A percentile compares a stretch with the other conserved stretches of the same genome.
Conservation (phyloP, 1,140 invertebrate genomes). For the Cylas formicarius region DNA sequence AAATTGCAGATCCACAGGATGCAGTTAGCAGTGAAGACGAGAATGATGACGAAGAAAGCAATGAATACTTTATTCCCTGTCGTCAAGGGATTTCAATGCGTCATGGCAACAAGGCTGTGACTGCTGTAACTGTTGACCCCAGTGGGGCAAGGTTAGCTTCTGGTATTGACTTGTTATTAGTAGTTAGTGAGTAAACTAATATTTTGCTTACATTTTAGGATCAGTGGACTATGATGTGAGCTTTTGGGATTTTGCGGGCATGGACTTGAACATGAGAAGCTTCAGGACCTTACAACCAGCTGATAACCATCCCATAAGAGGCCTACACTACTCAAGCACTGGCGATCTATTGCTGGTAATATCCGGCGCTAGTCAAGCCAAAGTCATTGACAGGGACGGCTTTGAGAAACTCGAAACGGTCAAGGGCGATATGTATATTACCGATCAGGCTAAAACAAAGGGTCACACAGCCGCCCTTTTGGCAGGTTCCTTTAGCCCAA, state of each 20-base stretch:
- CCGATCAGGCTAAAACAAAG: conserved; percentile 90
- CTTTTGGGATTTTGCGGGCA: conserved; percentile 97
- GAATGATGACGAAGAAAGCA: conserved; percentile 45
- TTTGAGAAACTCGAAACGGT: conserved; percentile 93
- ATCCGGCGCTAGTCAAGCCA: conserved; percentile 86
- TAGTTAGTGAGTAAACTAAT: not conserved
- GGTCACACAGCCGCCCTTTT: conserved; percentile 92
- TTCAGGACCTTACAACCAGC: conserved; percentile 90
- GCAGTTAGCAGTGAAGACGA: conserved; percentile 45
- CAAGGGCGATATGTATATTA: conserved; percentile 94
- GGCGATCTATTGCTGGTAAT: conserved; percentile 92
- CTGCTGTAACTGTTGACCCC: conserved; percentile 83
- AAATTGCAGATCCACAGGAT: conserved; percentile 9
- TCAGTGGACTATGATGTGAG: conserved; percentile 92
- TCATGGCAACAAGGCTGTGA: conserved; percentile 80
- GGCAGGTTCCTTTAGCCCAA: conserved; percentile 90
- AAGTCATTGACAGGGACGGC: conserved; percentile 92
- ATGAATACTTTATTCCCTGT: conserved; percentile 61
- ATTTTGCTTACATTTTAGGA: conserved; percentile 46
- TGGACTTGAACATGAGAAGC: conserved; percentile 84
- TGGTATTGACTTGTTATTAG: conserved; percentile 22
- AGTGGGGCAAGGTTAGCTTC: conserved; percentile 86
- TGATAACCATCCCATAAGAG: conserved; percentile 90
- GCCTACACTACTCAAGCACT: conserved; percentile 84
- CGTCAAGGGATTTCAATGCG: conserved; percentile 74